Evolutionary conservation across 2,797 vertebrate genomes (phyloP), one percentile per base, ranked within the genome.

Genomic region (Saxicola maurus): DNA sequence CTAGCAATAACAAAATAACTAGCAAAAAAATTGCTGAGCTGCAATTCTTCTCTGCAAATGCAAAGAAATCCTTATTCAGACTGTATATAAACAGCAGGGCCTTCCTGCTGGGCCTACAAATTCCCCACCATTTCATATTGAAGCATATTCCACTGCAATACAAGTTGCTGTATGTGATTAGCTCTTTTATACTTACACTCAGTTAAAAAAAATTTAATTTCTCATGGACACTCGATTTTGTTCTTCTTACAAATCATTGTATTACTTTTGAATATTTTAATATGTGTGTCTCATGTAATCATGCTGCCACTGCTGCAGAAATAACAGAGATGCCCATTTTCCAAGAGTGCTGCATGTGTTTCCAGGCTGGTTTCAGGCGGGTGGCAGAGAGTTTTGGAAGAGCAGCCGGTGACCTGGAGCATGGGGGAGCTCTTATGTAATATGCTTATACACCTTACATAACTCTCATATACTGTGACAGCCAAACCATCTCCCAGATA

Each of bases 341-440:
- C 65, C 38, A 38, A 48, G 55, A 1, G 13, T 11, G 21, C 48
- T 69, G 25, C 4, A 17, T 28, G 28, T 56, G 49, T 56, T 91
- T 79, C 37, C 40, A 27, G 86, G 75, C 88, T 74, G 90, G n/a
- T 76, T 94, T 60, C 42, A 37, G 78, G 84, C 25, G 0, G 77
- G 45, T 24, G 6, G 60, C 3, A 33, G 57, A 31, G 66, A 14
- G 31, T 93, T 94, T 91, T 55, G 43, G 90, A 92, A 78, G 73
- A 65, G 71, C 84, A 89, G 89, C 64, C 13, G 0, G 68, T 82
- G 90, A 92, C 92, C 82, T 37, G 35, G 46, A 92, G 85, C 42
- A 38, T 24, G 16, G 11, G 82, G 72, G 48, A 90, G 55, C 61
- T 49, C 77, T 96, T 96, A 93, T 4, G 7, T 66, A 96, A 96